Evolutionary conservation across 2,113 vertebrate genomes (phyloP), one percentile per base, ranked within the genome.

Genomic region (Perca flavescens): DNA sequence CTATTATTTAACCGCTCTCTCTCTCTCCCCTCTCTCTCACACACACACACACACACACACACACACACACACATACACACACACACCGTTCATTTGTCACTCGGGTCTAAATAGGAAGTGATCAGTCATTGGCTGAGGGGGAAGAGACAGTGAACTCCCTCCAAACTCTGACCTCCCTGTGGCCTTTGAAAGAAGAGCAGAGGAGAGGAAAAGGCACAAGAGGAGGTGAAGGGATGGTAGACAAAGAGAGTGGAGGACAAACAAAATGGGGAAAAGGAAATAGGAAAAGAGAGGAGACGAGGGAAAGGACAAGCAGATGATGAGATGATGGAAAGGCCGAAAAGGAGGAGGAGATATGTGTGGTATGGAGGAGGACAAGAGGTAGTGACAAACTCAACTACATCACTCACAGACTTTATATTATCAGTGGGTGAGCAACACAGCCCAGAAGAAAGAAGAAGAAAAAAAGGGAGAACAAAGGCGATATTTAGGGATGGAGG

Each of bases 41-140:
- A 72, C 68, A 21, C 71, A 17, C 70, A 61, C 58, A 53, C 71
- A 68, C 49, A 54, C n/a, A 22, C 67, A 13, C 31, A 19, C 65
- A 31, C 52, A 46, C 68, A 21, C 66, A 31, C 17, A 31, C 54
- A 15, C 62, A 43, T 49, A 54, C 50, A 46, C 31, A 72, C 77
- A 73, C 80, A 75, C 61, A 34, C 63, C 5, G 3, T 57, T 80
- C 69, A 87, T 87, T 86, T 76, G 77, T 88, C 83, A 82, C 80
- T 40, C 40, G 47, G 34, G 34, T 87, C 67, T 89, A 91, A 93
- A 89, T 90, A 92, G 90, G 92, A 94, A 94, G 84, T 90, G 56
- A 93, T 93, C 84, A 53, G 74, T 94, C 93, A 92, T 66, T 85
- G 83, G 83, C 72, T 80, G 76, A 85, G 73, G 64, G 71, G 71